Percentiles rank a stretch among this genome's conserved stretches.
Evolutionary conservation across 2,797 vertebrate species (phyloP).

Genomic region (Falco berigora): DNA sequence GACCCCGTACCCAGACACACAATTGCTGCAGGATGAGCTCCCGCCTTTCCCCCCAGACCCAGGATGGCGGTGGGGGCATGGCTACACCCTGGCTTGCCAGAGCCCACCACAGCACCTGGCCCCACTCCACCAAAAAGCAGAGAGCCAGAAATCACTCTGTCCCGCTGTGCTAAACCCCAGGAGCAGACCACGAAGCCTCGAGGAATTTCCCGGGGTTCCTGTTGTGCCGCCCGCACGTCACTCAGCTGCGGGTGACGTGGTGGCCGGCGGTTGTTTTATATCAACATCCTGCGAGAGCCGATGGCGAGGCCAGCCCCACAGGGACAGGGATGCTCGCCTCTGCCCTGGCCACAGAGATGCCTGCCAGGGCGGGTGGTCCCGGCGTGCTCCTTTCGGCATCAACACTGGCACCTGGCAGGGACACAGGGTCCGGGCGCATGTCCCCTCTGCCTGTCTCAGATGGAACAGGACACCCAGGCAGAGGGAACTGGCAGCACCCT

Average conservation of each 20-base stretch:
- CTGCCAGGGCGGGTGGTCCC: not conserved
- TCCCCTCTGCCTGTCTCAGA: not conserved
- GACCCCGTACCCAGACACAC: not conserved
- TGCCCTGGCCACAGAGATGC: rapidly evolving
- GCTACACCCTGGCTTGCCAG: rapidly evolving
- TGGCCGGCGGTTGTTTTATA: not conserved
- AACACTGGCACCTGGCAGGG: not conserved
- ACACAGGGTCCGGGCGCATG: not conserved
- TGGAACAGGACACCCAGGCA: not conserved
- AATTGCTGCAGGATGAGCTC: not conserved
- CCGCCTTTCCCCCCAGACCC: not conserved
- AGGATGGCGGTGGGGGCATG: rapidly evolving
- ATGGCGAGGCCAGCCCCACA: rapidly evolving
- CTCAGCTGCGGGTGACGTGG: rapidly evolving
- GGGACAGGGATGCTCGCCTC: not conserved
- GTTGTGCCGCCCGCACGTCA: not conserved
- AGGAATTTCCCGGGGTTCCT: not conserved
- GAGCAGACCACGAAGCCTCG: not conserved
- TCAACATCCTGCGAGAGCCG: not conserved
- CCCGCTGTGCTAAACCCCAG: not conserved
- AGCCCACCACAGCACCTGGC: not conserved
- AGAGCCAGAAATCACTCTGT: rapidly evolving
- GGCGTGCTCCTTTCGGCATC: not conserved
- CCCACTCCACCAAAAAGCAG: not conserved
- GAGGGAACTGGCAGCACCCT: not conserved